phyloP scores from a whole-genome alignment of 2,888 invertebrate genomes.

The Drosophila ezoana region DNA sequence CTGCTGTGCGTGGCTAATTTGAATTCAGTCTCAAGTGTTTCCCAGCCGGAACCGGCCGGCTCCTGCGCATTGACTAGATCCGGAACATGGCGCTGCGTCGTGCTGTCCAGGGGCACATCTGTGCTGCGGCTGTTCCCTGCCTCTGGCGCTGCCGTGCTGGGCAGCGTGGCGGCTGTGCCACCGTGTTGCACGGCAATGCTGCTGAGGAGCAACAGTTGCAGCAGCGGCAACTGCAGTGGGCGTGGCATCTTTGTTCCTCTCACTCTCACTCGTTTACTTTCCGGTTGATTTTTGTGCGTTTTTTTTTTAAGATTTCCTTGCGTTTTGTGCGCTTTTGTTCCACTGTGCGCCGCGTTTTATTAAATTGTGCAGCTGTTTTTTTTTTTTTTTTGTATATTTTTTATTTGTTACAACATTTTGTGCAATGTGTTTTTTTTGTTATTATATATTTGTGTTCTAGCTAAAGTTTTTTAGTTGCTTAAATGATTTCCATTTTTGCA shows the following conservation, averaged over 20 bases:
- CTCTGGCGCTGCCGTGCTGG: constrained; percentile 39
- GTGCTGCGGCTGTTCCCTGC: constrained; percentile 18
- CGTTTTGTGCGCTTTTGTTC: constrained; percentile 47
- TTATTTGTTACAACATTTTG: constrained; percentile 66
- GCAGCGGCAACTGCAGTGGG: constrained; percentile 58
- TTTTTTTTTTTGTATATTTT: background rate
- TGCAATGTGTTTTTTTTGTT: constrained; percentile 32
- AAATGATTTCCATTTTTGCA: constrained; percentile 75
- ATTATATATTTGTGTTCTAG: constrained; percentile 22
- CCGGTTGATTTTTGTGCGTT: constrained; percentile 36
- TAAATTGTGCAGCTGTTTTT: constrained; percentile 13
- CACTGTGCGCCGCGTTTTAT: constrained; percentile 56
- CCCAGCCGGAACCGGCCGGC: constrained; percentile 64
- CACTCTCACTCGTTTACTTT: constrained; percentile 18
- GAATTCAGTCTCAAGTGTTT: constrained; percentile 74
- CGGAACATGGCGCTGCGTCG: constrained; percentile 33
- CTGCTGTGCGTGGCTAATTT: constrained; percentile 50
- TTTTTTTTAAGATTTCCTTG: background rate
- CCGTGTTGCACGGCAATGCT: constrained; percentile 72
- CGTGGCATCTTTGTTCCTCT: constrained; percentile 53
- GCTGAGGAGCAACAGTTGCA: constrained; percentile 75
- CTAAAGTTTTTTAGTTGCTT: constrained; percentile 39
- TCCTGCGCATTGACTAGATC: constrained; percentile 61
- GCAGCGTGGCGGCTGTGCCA: constrained; percentile 41
- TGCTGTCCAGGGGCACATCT: constrained; percentile 22